Base-by-base conservation (phyloP, 2,113 vertebrate species). In the Madoqua kirkii region DNA sequence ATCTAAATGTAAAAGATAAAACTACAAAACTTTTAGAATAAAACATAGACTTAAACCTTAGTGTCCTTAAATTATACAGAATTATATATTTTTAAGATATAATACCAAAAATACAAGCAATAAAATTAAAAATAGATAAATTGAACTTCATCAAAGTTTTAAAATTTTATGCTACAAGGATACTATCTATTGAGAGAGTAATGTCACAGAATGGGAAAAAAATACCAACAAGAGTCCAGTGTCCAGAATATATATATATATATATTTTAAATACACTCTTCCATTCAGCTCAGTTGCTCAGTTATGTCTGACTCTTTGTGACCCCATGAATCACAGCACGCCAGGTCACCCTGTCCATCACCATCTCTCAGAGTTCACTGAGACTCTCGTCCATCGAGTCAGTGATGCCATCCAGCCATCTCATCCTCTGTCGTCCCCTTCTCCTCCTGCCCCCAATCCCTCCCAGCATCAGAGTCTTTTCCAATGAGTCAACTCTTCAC, bases 291-390 rank as follows among this genome's bases (percentile, higher is more conserved):
- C 59, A 14, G 59, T 60, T 5, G 0, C 1, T 60, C 59, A 60
- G 59, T 60, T 12, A 0, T 60, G 59, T 29, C 59, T 0, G 12
- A 60, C 27, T 60, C 12, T 59, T 59, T 60, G 59, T 0, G 2
- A 60, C 5, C 59, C 12, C 59, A 29, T 60, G 11, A 60, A 29
- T 14, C 5, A 0, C 27, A 60, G 59, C 27, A 29, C 11, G 0
- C 59, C 11, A 60, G 11, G 11, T 27, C 59, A 29, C 59, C 59
- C 59, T 29, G 27, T 29, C 59, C 59, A 60, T 60, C 59, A 60
- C 27, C 59, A 60, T 13, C 59, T 29, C 59, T 23, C 0, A 5
- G 59, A 60, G 59, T 60, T 29, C 0, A 60, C 59, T 60, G 27
- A 60, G 2, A 59, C 57, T 59, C 25, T 27, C 0, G 1, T 59